phyloP scores from a whole-genome alignment of 2,113 vertebrate genomes.

The Amblyornis subalaris region DNA sequence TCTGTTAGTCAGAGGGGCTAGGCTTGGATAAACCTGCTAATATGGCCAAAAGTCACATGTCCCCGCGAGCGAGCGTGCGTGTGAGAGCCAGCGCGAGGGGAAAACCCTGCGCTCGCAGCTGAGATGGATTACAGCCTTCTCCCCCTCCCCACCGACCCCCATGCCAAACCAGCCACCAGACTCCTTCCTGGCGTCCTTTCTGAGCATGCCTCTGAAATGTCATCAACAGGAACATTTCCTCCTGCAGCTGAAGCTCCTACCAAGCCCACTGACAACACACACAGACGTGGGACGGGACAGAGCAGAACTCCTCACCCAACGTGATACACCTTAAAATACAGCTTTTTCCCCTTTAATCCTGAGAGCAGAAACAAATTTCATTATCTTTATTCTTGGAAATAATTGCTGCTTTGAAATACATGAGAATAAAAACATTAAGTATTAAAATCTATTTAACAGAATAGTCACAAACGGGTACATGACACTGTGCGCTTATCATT shows the following conservation, averaged over 20 bases:
- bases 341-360: background rate
- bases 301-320: background rate
- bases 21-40: conserved; percentile 56
- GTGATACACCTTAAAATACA: background rate
- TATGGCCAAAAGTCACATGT: conserved; percentile 41
- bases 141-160: background rate
- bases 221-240: background rate
- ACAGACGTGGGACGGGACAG: background rate
- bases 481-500: background rate
- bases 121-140: background rate
- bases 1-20: conserved; percentile 65
- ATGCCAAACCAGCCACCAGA: background rate
- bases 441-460: conserved; percentile 7
- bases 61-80: background rate
- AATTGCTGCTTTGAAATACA: background rate
- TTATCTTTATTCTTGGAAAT: conserved; percentile 4
- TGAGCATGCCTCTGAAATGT: background rate
- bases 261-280: background rate
- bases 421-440: background rate
- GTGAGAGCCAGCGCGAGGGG: background rate
- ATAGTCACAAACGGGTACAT: background rate
- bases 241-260: background rate
- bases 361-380: background rate
- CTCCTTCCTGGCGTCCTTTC: background rate
- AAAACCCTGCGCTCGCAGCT: background rate